A percentile compares a stretch with the other conserved stretches of the same genome.
Evolutionary conservation across 1,140 invertebrate species (phyloP).

Genomic region (Nilaparvata lugens): DNA sequence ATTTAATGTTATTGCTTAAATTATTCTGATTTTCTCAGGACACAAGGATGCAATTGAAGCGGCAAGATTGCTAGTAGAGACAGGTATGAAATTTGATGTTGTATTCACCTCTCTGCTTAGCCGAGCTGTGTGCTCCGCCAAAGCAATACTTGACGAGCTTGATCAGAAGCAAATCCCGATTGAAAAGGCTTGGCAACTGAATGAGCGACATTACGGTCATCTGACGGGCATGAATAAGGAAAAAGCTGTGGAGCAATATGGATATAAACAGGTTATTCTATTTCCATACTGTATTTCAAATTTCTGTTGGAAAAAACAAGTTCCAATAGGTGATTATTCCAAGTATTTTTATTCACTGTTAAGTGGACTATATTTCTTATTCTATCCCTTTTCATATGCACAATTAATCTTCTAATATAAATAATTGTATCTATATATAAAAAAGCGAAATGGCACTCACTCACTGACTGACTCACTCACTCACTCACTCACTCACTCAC

Average conservation of each 20-base stretch:
- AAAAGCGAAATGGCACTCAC: too few relatives aligned
- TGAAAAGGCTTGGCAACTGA: conserved; percentile 53
- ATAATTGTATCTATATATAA: too few relatives aligned
- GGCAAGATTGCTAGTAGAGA: conserved; percentile 15
- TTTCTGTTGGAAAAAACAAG: not conserved
- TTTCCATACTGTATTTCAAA: not conserved
- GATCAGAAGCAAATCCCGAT: conserved; percentile 47
- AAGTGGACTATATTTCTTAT: too few relatives aligned
- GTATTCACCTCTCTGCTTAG: conserved; percentile 57
- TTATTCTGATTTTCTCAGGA: not conserved
- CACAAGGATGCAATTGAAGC: conserved; percentile 8
- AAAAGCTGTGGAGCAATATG: conserved; percentile 57
- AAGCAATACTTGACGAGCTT: conserved; percentile 47
- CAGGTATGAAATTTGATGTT: conserved; percentile 36
- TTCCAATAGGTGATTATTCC: not conserved
- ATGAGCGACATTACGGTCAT: conserved; percentile 64
- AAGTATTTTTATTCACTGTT: not conserved
- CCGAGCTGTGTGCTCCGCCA: conserved; percentile 52
- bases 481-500: too few relatives aligned
- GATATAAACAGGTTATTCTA: conserved; percentile 53
- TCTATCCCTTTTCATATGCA: too few relatives aligned
- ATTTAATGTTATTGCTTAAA: not conserved
- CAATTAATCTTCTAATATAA: too few relatives aligned
- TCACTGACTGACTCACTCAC: too few relatives aligned
- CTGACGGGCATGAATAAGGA: conserved; percentile 61